These are phyloP conservation scores for Epistrophe eligans DNA, from an alignment of 2,888 invertebrate species.

Conservation along the genomic window DNA sequence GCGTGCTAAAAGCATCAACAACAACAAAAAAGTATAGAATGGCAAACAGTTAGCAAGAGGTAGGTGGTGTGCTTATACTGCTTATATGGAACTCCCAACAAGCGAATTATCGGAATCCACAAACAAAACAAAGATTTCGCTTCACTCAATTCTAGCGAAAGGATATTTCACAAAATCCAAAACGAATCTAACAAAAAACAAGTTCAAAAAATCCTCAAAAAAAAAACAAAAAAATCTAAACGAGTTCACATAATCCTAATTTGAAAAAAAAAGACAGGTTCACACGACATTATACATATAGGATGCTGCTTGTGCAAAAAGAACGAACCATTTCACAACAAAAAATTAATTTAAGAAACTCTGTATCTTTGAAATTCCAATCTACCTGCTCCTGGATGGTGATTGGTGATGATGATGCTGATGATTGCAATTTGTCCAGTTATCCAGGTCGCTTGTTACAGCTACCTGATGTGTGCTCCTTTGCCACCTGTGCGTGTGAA, in stretches of 20 bases:
- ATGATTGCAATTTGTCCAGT: slow-evolving; percentile 71
- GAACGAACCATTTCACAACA: slow-evolving; percentile 17
- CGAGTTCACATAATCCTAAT: slow-evolving; percentile 44
- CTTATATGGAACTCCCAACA: slow-evolving; percentile 63
- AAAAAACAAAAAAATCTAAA: slow-evolving; percentile 32
- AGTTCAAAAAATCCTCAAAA: slow-evolving; percentile 52
- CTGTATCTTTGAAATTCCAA: slow-evolving; percentile 51
- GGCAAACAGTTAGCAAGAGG: slow-evolving; percentile 22
- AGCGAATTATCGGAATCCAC: slow-evolving; percentile 75
- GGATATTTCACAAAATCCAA: slow-evolving; percentile 68
- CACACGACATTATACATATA: slow-evolving; percentile 56
- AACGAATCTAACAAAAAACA: slow-evolving; percentile 32
- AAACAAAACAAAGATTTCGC: slow-evolving; percentile 74
- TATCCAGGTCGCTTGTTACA: slow-evolving; percentile 58
- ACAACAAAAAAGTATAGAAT: not conserved
- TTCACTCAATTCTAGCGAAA: slow-evolving; percentile 70
- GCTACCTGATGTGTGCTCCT: slow-evolving; percentile 54
- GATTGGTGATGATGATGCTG: slow-evolving; percentile 4
- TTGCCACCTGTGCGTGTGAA: slow-evolving; percentile 74
- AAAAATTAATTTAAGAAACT: not conserved
- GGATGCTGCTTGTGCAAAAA: slow-evolving; percentile 38
- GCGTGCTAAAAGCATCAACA: slow-evolving; percentile 47
- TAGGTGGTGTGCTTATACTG: slow-evolving; percentile 33
- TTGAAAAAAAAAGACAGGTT: slow-evolving; percentile 62
- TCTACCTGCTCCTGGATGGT: slow-evolving; percentile 58